These are phyloP conservation scores for Pyrgilauda ruficollis DNA, from an alignment of 2,113 vertebrate genomes.

Conservation along the genomic window DNA sequence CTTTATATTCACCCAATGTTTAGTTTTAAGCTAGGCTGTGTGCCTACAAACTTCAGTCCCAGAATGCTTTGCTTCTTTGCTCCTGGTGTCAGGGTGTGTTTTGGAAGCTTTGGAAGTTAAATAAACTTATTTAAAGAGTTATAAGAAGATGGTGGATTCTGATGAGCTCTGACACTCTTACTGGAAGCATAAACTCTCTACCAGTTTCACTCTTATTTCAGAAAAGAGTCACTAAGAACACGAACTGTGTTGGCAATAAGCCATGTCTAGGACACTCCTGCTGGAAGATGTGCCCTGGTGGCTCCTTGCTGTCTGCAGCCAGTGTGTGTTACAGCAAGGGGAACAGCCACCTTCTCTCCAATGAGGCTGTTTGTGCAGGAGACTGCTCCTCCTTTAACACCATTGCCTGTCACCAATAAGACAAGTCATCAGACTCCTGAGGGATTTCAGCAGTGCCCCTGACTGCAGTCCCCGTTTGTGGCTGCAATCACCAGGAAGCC, in stretches of 20 bases:
- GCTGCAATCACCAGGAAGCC: not conserved
- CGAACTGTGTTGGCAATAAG: not conserved
- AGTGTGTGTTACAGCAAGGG: fast-evolving
- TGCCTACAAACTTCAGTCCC: not conserved
- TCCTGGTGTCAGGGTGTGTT: not conserved
- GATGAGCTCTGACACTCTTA: not conserved
- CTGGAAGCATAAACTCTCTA: not conserved
- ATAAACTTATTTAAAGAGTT: not conserved
- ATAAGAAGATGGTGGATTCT: not conserved
- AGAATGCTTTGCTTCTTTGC: not conserved
- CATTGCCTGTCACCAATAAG: not conserved
- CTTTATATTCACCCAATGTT: not conserved
- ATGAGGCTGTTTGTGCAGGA: not conserved
- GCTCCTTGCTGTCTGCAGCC: not conserved
- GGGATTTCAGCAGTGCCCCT: not conserved
- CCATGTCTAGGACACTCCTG: not conserved
- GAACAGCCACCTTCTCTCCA: not conserved
- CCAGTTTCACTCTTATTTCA: not conserved
- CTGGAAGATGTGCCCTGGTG: not conserved
- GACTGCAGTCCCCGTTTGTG: not conserved
- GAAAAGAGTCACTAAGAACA: not conserved
- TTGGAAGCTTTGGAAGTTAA: not conserved
- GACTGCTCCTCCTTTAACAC: not conserved
- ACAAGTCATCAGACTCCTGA: not conserved
- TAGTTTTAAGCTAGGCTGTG: not conserved